Evolutionary conservation across 2,797 vertebrate species (phyloP).

Genomic region (Clarias pachynema): DNA sequence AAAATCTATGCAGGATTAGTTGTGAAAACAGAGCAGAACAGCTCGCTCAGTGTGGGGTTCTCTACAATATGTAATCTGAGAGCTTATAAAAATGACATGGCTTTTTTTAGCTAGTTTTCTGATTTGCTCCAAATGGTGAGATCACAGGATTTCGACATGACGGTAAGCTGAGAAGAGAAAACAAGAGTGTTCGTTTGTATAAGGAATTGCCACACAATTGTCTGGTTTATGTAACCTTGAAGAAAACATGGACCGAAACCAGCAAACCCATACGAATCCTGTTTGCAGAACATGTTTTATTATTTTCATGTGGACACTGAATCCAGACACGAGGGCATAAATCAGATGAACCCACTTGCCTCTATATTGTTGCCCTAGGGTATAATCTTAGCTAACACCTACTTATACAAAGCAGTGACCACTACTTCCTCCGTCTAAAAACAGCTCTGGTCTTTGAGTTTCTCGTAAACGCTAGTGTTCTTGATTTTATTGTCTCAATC

Average conservation of each 20-base stretch:
- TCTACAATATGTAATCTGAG: not conserved
- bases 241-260: constrained; percentile 6
- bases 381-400: constrained; percentile 30
- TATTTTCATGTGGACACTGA: not conserved
- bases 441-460: not conserved
- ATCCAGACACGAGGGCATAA: constrained; percentile 19
- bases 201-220: constrained; percentile 19
- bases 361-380: constrained; percentile 1
- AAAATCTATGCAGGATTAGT: not conserved
- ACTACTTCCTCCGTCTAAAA: constrained; percentile 43
- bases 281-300: constrained; percentile 13
- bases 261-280: not conserved
- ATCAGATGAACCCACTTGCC: not conserved
- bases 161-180: not conserved
- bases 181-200: not conserved
- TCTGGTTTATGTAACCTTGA: constrained; percentile 13
- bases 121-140: constrained; percentile 18
- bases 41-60: not conserved
- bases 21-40: not conserved
- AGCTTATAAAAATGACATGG: constrained; percentile 3
- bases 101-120: constrained; percentile 1
- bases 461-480: constrained; percentile 17
- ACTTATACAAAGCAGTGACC: constrained; percentile 29
- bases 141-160: constrained; percentile 30
- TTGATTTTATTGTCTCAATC: constrained; percentile 8